Conservation (phyloP, 2,888 invertebrate species). For the Xanthia togata region DNA sequence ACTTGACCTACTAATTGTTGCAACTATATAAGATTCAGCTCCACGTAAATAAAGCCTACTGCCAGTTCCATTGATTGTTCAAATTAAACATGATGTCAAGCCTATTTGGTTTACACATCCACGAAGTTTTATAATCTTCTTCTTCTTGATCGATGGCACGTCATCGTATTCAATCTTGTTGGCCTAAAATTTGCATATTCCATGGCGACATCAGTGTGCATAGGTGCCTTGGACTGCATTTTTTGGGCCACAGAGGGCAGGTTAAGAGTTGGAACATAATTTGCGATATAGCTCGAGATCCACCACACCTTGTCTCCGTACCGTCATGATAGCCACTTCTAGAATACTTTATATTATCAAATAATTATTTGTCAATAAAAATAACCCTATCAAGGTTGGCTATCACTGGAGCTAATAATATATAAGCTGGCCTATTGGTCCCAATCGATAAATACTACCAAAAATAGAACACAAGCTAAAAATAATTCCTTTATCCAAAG, state of each 20-base stretch:
- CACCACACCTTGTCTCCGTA: too few species aligned
- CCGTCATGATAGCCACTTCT: too few species aligned
- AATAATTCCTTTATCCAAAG: neutral
- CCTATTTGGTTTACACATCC: neutral
- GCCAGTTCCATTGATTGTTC: neutral
- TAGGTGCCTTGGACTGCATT: neutral
- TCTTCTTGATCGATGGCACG: too few species aligned
- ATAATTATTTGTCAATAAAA: neutral
- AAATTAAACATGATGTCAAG: neutral
- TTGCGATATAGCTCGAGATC: neutral
- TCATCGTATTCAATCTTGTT: too few species aligned
- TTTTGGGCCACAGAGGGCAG: too few species aligned
- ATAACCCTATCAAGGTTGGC: neutral
- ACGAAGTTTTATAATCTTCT: too few species aligned
- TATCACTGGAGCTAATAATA: too few species aligned
- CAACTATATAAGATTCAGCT: neutral
- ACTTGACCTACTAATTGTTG: neutral
- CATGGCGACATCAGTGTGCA: neutral
- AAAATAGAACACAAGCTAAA: constrained; percentile 1
- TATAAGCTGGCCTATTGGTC: neutral
- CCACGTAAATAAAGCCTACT: neutral
- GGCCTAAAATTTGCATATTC: neutral
- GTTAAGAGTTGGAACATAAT: too few species aligned
- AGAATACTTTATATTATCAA: neutral
- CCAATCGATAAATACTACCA: neutral